Evolutionary conservation across 2,113 vertebrate genomes (phyloP).

Genomic region (Cryptotis parvus): DNA sequence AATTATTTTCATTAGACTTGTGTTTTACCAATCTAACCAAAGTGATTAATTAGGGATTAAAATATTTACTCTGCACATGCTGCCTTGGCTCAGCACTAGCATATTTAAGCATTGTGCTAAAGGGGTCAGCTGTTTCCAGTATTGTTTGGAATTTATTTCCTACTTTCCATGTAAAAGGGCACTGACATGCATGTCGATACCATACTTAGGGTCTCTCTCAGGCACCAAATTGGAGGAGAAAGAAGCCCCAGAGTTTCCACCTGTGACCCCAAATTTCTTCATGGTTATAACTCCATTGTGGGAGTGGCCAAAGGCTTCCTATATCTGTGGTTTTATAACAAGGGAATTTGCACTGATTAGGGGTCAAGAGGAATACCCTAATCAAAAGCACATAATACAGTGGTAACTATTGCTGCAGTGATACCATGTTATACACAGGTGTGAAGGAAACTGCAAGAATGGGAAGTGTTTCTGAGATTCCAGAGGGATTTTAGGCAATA

Average conservation of each 20-base stretch:
- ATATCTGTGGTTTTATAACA: background rate
- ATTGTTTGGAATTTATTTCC: conserved; percentile 89
- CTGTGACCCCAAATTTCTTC: conserved; percentile 59
- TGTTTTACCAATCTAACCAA: conserved; percentile 94
- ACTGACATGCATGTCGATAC: conserved; percentile 86
- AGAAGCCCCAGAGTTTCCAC: conserved; percentile 59
- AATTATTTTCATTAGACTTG: conserved; percentile 93
- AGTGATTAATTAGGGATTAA: conserved; percentile 95
- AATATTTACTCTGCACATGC: conserved; percentile 94
- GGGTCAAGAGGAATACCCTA: background rate
- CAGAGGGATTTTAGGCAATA: background rate
- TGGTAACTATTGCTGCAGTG: too few relatives aligned
- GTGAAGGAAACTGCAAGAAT: background rate
- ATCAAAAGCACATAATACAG: background rate
- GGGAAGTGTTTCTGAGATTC: background rate
- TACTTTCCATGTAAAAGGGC: conserved; percentile 88
- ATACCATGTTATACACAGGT: background rate
- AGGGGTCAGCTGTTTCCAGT: conserved; percentile 91
- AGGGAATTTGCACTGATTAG: background rate
- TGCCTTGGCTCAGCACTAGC: conserved; percentile 90
- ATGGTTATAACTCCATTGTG: conserved; percentile 43
- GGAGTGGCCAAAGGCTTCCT: background rate
- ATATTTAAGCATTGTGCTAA: conserved; percentile 92
- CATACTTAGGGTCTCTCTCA: conserved; percentile 81
- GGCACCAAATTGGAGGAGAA: conserved; percentile 60